A percentile compares a stretch with the other conserved stretches of the same genome.
phyloP scores from a whole-genome alignment of 2,888 invertebrate species.

The Coenonympha arcania region DNA sequence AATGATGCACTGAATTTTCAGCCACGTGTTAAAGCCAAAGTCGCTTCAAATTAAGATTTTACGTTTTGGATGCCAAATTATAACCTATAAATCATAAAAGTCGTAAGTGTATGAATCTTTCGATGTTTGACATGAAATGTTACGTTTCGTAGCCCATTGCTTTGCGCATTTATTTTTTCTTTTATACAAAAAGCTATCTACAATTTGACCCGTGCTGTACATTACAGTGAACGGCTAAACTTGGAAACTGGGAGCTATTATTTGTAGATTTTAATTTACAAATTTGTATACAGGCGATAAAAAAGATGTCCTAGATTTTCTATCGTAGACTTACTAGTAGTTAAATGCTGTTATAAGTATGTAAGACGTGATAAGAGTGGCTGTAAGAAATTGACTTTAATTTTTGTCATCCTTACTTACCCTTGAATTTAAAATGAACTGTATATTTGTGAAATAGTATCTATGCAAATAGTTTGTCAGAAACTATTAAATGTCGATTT shows the following conservation, averaged over 20 bases:
- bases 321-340: slow-evolving; percentile 66
- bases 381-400: slow-evolving; percentile 62
- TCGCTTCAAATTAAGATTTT: slow-evolving; percentile 61
- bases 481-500: slow-evolving; percentile 1
- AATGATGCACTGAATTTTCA: no score
- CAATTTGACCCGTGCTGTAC: slow-evolving; percentile 50
- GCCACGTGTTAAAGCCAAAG: no score
- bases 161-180: slow-evolving; percentile 49
- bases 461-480: slow-evolving; percentile 6
- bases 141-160: slow-evolving; percentile 43
- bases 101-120: slow-evolving; percentile 22
- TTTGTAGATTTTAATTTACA: slow-evolving; percentile 60
- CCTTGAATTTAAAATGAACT: slow-evolving; percentile 34
- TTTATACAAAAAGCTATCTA: slow-evolving; percentile 36
- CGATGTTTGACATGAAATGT: slow-evolving; percentile 49
- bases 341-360: slow-evolving; percentile 44
- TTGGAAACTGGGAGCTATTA: slow-evolving; percentile 49
- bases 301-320: slow-evolving; percentile 69
- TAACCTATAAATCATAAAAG: slow-evolving; percentile 27
- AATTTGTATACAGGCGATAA: slow-evolving; percentile 63
- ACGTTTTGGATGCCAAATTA: slow-evolving; percentile 69
- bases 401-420: slow-evolving; percentile 31
- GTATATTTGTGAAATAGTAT: slow-evolving; percentile 32
- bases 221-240: slow-evolving; percentile 43
- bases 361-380: slow-evolving; percentile 72